phyloP scores from a whole-genome alignment of 2,888 invertebrate genomes.

The Leptinotarsa haldemani region DNA sequence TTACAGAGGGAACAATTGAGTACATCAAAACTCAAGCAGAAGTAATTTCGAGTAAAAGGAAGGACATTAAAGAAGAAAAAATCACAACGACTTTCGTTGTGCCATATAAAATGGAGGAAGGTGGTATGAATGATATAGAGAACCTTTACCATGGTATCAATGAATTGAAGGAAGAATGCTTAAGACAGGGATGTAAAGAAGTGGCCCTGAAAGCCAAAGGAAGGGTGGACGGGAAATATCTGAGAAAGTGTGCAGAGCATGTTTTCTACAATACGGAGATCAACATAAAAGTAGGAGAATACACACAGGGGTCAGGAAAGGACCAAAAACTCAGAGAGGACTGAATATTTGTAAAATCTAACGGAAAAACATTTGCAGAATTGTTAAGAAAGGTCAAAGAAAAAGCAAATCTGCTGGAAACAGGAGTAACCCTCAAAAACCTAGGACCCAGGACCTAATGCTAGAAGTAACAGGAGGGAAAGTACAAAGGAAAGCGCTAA shows the following conservation, averaged over 20 bases:
- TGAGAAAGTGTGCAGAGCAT: constrained; percentile 12
- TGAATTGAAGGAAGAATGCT: background rate
- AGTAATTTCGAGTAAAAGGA: constrained; percentile 11
- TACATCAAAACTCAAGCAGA: constrained; percentile 1
- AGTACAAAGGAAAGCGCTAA: constrained; percentile 14
- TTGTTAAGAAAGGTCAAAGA: too few relatives aligned
- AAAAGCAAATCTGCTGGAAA: too few relatives aligned
- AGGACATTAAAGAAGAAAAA: background rate
- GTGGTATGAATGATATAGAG: background rate
- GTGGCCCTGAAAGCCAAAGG: background rate
- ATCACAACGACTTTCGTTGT: constrained; percentile 2
- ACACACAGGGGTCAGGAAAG: background rate
- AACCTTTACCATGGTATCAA: background rate
- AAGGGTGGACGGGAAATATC: background rate
- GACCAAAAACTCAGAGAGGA: background rate
- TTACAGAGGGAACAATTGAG: background rate
- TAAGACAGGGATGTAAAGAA: background rate
- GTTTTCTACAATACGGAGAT: background rate
- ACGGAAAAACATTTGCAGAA: constrained; percentile 10
- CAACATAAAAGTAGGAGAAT: constrained; percentile 7
- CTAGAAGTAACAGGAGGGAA: constrained; percentile 19
- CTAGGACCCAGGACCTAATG: too few relatives aligned
- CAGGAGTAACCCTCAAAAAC: too few relatives aligned
- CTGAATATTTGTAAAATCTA: constrained; percentile 7
- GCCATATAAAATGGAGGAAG: constrained; percentile 7